Evolutionary conservation across 2,113 vertebrate species (phyloP).

Genomic region (Dromaius novaehollandiae): DNA sequence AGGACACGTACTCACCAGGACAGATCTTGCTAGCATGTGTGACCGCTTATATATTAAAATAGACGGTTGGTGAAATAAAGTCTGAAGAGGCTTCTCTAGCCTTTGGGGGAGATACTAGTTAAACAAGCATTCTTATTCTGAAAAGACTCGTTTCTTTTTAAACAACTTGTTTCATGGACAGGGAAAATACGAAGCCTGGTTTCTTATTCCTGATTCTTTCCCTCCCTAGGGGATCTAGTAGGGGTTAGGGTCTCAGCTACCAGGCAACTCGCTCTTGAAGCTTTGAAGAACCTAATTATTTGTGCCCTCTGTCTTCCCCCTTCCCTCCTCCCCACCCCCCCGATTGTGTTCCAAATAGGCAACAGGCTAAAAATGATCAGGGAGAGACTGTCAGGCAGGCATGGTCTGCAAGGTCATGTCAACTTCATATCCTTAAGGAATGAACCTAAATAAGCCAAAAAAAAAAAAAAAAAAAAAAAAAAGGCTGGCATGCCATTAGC

Average conservation of each 20-base stretch:
- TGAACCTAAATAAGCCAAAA: not conserved
- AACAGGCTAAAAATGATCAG: not conserved
- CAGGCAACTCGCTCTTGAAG: not conserved
- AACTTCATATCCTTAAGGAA: not conserved
- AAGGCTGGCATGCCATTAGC: not conserved
- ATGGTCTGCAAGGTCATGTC: not conserved
- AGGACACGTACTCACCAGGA: not conserved
- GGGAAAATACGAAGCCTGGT: not conserved
- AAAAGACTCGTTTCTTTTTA: not conserved
- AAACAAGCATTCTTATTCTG: not conserved
- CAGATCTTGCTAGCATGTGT: not conserved
- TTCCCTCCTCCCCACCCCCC: too few relatives aligned
- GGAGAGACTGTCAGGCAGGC: not conserved
- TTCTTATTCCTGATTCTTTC: not conserved
- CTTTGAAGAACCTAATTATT: not conserved
- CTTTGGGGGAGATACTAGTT: not conserved
- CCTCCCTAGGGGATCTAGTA: not conserved
- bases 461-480: not conserved
- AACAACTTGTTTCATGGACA: not conserved
- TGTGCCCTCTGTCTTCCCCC: not conserved
- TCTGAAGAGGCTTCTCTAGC: not conserved
- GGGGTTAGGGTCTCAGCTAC: not conserved
- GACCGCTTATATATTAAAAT: not conserved
- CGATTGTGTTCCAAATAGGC: not conserved
- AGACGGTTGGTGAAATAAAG: not conserved